Evolutionary conservation across 2,113 vertebrate genomes (phyloP).

Genomic region (Saguinus imperator): DNA sequence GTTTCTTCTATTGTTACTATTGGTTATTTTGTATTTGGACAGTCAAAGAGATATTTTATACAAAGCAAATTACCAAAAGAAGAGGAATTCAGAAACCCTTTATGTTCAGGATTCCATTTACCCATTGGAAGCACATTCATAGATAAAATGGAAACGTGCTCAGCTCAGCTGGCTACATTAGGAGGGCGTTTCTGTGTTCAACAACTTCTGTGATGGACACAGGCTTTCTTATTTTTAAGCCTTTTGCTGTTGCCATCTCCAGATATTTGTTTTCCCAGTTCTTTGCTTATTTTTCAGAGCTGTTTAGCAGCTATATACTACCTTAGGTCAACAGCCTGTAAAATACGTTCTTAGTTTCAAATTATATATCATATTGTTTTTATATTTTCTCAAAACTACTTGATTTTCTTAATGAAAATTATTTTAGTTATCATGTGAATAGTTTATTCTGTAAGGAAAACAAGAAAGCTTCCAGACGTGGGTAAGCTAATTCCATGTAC

Average conservation of each 20-base stretch:
- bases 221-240: background rate
- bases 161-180: background rate
- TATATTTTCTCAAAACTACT: background rate
- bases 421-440: background rate
- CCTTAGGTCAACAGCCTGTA: background rate
- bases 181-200: background rate
- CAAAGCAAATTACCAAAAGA: slow-evolving; percentile 38
- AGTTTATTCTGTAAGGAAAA: background rate
- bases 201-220: background rate
- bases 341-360: slow-evolving; percentile 29
- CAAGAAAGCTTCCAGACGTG: background rate
- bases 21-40: slow-evolving; percentile 58
- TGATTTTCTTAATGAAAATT: slow-evolving; percentile 43
- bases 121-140: background rate
- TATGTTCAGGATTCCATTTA: slow-evolving; percentile 50
- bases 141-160: slow-evolving; percentile 40
- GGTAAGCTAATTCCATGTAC: background rate
- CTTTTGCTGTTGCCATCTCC: background rate
- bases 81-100: slow-evolving; percentile 26
- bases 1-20: background rate
- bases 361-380: background rate
- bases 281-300: slow-evolving; percentile 14
- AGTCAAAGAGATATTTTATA: slow-evolving; percentile 45
- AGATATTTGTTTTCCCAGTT: background rate
- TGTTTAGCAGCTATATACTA: background rate